Evolutionary conservation across 1,140 invertebrate genomes (phyloP).

Genomic region (Gryllus bimaculatus): DNA sequence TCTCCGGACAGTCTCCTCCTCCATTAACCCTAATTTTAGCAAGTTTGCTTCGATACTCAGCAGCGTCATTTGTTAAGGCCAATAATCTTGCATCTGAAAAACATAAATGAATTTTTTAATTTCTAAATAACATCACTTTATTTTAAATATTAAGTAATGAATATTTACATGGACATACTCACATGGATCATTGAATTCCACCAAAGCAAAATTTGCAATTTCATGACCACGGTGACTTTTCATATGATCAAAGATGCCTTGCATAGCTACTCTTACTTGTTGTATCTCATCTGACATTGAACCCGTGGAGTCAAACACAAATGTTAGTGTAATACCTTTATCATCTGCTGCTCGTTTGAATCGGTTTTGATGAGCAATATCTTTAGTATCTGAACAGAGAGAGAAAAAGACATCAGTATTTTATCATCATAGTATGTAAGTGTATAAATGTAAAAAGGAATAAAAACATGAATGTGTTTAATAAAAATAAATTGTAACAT

Average conservation of each 20-base stretch:
- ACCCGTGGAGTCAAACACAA: constrained; percentile 67
- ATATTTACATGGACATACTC: constrained; percentile 19
- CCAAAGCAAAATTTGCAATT: constrained; percentile 63
- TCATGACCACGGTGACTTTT: constrained; percentile 46
- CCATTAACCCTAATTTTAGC: constrained; percentile 50
- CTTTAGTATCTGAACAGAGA: too few relatives aligned
- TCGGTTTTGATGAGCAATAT: too few relatives aligned
- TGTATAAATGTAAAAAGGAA: too few relatives aligned
- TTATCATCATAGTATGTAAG: too few relatives aligned
- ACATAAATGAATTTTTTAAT: constrained; percentile 3
- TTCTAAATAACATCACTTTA: not conserved
- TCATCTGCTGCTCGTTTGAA: too few relatives aligned
- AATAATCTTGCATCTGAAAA: constrained; percentile 49
- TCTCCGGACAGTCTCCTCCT: constrained; percentile 68
- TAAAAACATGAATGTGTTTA: too few relatives aligned
- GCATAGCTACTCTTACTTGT: constrained; percentile 51
- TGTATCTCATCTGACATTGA: constrained; percentile 64
- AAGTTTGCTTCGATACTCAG: constrained; percentile 45
- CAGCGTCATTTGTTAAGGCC: constrained; percentile 48
- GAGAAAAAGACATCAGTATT: too few relatives aligned
- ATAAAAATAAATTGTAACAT: too few relatives aligned
- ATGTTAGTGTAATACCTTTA: constrained; percentile 40
- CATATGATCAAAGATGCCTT: constrained; percentile 53
- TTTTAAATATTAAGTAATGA: not conserved
- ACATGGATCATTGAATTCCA: constrained; percentile 69